phyloP scores from a whole-genome alignment of 2,888 invertebrate genomes.

The Drosophila fungiperda region DNA sequence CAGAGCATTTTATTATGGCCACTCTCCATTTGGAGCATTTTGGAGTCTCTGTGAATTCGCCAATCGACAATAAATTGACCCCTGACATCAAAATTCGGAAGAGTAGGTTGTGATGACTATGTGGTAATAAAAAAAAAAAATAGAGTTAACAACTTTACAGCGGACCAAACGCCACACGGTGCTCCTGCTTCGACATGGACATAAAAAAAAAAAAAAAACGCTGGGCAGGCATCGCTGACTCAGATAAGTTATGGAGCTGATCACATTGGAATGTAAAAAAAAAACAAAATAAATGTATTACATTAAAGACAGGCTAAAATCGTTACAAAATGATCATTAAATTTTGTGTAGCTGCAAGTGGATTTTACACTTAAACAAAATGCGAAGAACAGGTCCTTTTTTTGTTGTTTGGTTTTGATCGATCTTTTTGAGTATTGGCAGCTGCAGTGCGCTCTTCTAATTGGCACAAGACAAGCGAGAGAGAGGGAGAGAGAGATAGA shows the following conservation, averaged over 20 bases:
- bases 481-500: neutral
- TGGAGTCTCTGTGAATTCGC: neutral
- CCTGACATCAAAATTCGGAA: neutral
- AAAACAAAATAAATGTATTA: neutral
- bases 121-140: conserved; percentile 66
- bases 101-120: conserved; percentile 52
- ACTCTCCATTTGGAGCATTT: neutral
- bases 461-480: conserved; percentile 6
- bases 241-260: neutral
- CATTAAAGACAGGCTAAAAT: neutral
- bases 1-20: conserved; percentile 7
- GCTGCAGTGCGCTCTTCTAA: conserved; percentile 40
- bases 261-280: neutral
- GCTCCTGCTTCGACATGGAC: conserved; percentile 22
- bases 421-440: conserved; percentile 34
- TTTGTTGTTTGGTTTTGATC: neutral
- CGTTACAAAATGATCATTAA: neutral
- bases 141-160: conserved; percentile 71
- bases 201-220: conserved; percentile 17
- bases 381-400: neutral
- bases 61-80: conserved; percentile 7
- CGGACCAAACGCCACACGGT: conserved; percentile 42
- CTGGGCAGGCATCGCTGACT: conserved; percentile 1
- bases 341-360: neutral
- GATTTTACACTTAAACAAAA: neutral